Evolutionary conservation across 2,888 invertebrate species (phyloP).

Genomic region (Caenorhabditis japonica): DNA sequence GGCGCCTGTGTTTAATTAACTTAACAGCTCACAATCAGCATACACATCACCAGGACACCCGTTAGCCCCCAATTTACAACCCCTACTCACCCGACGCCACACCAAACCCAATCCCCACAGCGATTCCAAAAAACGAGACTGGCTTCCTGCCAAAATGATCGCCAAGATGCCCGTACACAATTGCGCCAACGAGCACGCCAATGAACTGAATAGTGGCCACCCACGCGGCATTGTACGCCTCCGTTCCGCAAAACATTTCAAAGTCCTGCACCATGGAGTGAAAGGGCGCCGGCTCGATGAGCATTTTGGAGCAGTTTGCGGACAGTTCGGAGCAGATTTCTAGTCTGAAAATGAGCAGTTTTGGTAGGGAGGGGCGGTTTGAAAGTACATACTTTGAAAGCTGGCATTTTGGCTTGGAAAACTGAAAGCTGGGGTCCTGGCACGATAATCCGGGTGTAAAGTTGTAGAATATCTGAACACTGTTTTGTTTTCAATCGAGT

Average conservation of each 20-base stretch:
- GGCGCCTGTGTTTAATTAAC: neutral
- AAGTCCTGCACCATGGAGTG: constrained; percentile 62
- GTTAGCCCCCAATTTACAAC: no score
- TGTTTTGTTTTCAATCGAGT: neutral
- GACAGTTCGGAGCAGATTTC: constrained; percentile 48
- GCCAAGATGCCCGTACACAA: constrained; percentile 61
- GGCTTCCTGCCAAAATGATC: constrained; percentile 63
- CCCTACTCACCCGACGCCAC: constrained; percentile 55
- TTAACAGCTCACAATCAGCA: no score
- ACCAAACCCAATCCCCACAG: constrained; percentile 55
- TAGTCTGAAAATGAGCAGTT: constrained; percentile 20
- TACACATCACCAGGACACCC: no score
- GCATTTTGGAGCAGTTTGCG: constrained; percentile 28
- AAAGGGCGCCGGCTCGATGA: constrained; percentile 38
- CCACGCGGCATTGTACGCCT: constrained; percentile 60
- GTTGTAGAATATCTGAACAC: constrained; percentile 59
- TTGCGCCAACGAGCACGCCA: constrained; percentile 61
- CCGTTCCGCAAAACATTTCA: constrained; percentile 49
- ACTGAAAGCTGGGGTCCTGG: constrained; percentile 44
- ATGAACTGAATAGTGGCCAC: constrained; percentile 64
- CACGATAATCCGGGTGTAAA: constrained; percentile 50
- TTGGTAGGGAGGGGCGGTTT: neutral
- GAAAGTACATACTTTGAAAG: constrained; percentile 52
- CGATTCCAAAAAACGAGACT: constrained; percentile 56
- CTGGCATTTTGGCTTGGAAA: constrained; percentile 51